These are phyloP conservation scores for Epizoanthus illoricatus DNA, from an alignment of 92 coral and sea anemone genomes.

Conservation along the genomic window DNA sequence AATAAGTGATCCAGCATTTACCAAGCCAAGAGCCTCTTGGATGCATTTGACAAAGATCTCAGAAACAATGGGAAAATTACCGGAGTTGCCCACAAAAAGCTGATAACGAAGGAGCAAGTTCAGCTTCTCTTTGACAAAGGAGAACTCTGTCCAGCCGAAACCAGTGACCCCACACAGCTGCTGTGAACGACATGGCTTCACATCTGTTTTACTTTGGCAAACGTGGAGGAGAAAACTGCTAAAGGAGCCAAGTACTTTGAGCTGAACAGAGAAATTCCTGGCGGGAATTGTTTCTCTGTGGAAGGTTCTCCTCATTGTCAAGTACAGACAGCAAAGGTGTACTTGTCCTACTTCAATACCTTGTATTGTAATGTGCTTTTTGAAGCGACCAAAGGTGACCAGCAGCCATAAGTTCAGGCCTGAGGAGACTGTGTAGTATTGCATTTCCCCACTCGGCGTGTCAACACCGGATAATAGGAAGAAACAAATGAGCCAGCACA, in stretches of 20 bases:
- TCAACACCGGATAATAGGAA: constrained; percentile 18
- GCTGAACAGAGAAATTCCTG: constrained; percentile 41
- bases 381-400: constrained; percentile 42
- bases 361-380: constrained; percentile 28
- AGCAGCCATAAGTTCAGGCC: constrained; percentile 51
- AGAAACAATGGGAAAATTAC: constrained; percentile 53
- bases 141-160: constrained; percentile 60
- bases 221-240: constrained; percentile 48
- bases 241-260: constrained; percentile 44
- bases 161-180: constrained; percentile 48
- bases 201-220: constrained; percentile 37
- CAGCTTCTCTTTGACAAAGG: constrained; percentile 50
- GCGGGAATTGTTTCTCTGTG: constrained; percentile 45
- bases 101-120: constrained; percentile 55
- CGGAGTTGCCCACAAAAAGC: constrained; percentile 59
- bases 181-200: constrained; percentile 49
- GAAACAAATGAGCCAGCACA: constrained; percentile 18
- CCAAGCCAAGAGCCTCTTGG: constrained; percentile 45
- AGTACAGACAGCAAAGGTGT: constrained; percentile 36
- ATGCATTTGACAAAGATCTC: constrained; percentile 52
- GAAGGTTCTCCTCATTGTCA: constrained; percentile 58
- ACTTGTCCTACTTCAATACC: constrained; percentile 45
- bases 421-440: constrained; percentile 38
- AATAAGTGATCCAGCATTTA: constrained; percentile 47
- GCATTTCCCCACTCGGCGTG: constrained; percentile 38